Evolutionary conservation across 2,113 vertebrate genomes (phyloP).

Genomic region (Melospiza georgiana): DNA sequence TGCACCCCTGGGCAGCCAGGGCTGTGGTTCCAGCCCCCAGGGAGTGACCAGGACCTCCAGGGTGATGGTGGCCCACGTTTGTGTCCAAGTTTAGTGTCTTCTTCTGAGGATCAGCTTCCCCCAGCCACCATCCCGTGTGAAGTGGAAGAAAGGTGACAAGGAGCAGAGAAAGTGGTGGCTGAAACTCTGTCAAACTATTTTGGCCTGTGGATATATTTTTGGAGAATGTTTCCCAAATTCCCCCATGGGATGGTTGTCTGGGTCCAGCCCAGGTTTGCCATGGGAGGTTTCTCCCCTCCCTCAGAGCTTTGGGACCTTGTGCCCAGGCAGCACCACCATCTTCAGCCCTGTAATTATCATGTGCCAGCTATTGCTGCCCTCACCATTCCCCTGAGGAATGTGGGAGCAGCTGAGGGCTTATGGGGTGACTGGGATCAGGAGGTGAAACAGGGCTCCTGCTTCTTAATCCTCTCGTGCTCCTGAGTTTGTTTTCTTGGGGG

Average conservation of each 20-base stretch:
- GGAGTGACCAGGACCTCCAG: background rate
- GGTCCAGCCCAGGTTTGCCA: background rate
- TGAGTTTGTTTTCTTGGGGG: background rate
- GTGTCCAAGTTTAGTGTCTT: background rate
- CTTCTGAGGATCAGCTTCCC: background rate
- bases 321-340: background rate
- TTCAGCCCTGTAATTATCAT: background rate
- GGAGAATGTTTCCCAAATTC: background rate
- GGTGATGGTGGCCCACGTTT: background rate
- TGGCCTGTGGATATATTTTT: rapidly evolving
- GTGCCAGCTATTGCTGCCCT: background rate
- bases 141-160: background rate
- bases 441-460: background rate
- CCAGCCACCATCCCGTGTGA: rapidly evolving
- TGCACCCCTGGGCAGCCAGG: too few species aligned
- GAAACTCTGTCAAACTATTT: background rate
- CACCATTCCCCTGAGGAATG: rapidly evolving
- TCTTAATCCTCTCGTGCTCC: background rate
- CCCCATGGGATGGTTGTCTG: background rate
- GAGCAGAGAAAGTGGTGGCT: rapidly evolving
- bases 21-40: background rate
- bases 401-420: background rate
- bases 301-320: background rate
- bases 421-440: rapidly evolving
- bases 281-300: background rate